Base-by-base conservation (phyloP, 2,797 vertebrate genomes). In the Steatocranus sp. region DNA sequence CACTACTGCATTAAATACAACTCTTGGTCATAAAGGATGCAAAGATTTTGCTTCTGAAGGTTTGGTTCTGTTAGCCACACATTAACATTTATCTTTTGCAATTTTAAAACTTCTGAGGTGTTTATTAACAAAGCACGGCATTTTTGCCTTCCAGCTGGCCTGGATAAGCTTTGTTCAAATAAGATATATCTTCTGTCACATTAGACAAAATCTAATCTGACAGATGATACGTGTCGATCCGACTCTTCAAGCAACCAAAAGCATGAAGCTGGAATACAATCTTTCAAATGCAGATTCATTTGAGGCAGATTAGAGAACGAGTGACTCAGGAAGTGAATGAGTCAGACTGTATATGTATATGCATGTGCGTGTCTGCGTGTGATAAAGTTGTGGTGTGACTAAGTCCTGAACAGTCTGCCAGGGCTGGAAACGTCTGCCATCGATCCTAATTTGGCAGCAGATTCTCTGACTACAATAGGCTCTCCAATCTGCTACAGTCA, bases 391-490 rank as follows among this genome's bases (percentile, higher is more conserved):
- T 81, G 74, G 17, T 87, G 82, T 78, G 78, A 89, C 84, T 70
- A 12, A 58, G 68, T 85, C 89, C 70, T 90, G 77, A 75, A 86
- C 86, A 76, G 87, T 82, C 88, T 89, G 91, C 86, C 83, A 78
- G 74, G 30, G 84, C 58, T 85, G 56, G 56, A 89, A 90, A 92
- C 2, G 87, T 92, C 91, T 94, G 87, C 85, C 89, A 92, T 91
- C 38, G 61, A 93, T 92, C 77, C 86, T 82, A 76, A 86, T 91
- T 92, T 94, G 91, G 89, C 91, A 93, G 84, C 84, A 80, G 83
- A 75, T 83, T 70, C 86, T 90, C 84, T 78, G 82, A 84, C 83
- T 83, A 82, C 76, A 83, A 86, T 89, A 81, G 89, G 86, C 83
- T 66, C 75, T 43, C 82, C 83, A 87, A 81, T 89, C 84, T 90